Evolutionary conservation across 2,113 vertebrate genomes (phyloP).

Genomic region (Pteruthius melanotis): DNA sequence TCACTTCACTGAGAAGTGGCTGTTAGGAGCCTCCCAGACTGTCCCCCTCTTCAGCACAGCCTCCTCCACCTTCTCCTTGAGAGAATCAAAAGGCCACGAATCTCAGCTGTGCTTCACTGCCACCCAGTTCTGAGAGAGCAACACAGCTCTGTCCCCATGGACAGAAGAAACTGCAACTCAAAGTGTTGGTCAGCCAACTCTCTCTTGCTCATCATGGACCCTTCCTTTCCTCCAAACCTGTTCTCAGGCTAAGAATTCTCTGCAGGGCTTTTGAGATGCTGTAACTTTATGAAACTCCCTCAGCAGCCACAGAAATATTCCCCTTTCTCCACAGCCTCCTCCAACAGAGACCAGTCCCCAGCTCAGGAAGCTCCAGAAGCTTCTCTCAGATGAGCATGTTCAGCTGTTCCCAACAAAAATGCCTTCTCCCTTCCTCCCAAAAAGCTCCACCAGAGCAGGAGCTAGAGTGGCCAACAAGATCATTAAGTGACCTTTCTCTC

Average conservation of each 20-base stretch:
- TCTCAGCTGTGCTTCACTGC: neutral
- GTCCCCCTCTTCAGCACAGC: neutral
- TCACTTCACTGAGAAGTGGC: neutral
- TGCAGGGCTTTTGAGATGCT: neutral
- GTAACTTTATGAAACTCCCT: neutral
- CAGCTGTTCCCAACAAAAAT: neutral
- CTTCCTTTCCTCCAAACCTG: neutral
- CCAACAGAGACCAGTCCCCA: neutral
- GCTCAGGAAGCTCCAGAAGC: neutral
- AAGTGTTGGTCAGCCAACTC: neutral
- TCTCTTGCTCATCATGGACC: neutral
- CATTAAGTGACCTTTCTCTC: neutral
- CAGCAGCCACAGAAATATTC: neutral
- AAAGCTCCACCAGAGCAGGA: neutral
- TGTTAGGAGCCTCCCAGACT: neutral
- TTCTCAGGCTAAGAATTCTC: neutral
- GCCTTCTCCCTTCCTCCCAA: neutral
- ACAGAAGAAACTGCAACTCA: neutral
- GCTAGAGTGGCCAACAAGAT: neutral
- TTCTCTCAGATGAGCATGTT: neutral
- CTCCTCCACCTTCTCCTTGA: neutral
- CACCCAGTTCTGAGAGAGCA: neutral
- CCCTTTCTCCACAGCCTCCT: neutral
- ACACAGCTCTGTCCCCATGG: neutral
- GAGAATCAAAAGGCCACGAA: neutral